Percentiles rank a stretch among this genome's conserved stretches.
These are phyloP conservation scores for Antechinus flavipes DNA, from an alignment of 2,113 vertebrate species.

Conservation along the genomic window DNA sequence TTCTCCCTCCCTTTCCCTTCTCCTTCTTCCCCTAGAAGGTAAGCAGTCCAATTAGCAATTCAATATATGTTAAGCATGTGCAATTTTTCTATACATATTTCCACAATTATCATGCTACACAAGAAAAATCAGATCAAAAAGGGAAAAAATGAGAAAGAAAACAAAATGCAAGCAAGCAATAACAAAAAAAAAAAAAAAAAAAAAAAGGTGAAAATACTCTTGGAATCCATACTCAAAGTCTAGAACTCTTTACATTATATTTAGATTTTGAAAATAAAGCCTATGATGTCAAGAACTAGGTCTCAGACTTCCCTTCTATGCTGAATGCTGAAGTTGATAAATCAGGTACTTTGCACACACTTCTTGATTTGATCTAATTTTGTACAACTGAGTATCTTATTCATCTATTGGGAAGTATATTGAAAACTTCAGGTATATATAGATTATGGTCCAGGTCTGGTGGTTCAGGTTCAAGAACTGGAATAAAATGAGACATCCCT, in stretches of 20 bases:
- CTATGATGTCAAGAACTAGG: not conserved
- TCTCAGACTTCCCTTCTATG: not conserved
- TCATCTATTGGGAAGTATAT: not conserved
- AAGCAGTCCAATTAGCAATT: too few relatives aligned
- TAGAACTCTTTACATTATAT: not conserved
- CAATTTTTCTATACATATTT: too few relatives aligned
- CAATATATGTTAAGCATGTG: too few relatives aligned
- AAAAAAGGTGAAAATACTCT: too few relatives aligned
- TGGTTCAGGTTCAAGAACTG: not conserved
- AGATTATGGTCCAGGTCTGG: not conserved
- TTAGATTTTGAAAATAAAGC: not conserved
- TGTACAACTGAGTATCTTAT: not conserved
- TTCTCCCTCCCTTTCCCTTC: too few relatives aligned
- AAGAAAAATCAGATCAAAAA: too few relatives aligned
- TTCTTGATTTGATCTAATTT: not conserved
- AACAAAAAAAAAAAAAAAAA: too few relatives aligned
- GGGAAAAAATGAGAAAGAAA: too few relatives aligned
- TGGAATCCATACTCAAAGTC: too few relatives aligned
- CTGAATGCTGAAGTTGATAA: not conserved
- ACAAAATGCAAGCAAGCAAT: too few relatives aligned
- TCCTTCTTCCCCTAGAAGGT: too few relatives aligned
- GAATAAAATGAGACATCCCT: not conserved
- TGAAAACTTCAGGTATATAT: not conserved
- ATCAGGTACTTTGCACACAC: not conserved
- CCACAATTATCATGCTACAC: too few relatives aligned